Conservation (phyloP, 2,888 invertebrate species). For the Pteria penguin region DNA sequence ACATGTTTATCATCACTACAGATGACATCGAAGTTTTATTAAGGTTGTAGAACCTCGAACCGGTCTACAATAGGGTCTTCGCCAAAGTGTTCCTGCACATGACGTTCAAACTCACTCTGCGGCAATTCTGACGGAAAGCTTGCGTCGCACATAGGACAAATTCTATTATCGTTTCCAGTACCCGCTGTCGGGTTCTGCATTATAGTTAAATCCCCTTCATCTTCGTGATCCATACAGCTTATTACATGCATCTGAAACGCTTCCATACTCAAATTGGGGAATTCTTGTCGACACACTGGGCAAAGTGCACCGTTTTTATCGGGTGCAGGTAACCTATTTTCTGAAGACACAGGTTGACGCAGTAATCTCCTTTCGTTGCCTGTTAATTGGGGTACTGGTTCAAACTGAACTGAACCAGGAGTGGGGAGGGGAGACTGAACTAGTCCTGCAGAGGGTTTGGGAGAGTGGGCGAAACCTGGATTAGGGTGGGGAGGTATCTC, state of each 20-base stretch:
- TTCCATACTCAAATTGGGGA: constrained; percentile 63
- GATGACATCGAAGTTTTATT: too few relatives aligned
- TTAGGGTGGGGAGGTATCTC: neutral
- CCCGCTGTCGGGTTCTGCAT: constrained; percentile 34
- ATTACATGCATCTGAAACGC: constrained; percentile 73
- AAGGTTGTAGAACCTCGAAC: constrained; percentile 58
- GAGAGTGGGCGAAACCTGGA: neutral
- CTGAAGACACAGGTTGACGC: neutral
- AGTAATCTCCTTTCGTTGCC: too few relatives aligned
- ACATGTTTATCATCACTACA: too few relatives aligned
- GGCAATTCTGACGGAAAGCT: constrained; percentile 56
- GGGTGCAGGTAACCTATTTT: neutral
- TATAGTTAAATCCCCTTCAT: constrained; percentile 48
- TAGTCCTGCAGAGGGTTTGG: too few relatives aligned
- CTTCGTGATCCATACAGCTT: constrained; percentile 68
- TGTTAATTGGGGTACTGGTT: too few relatives aligned
- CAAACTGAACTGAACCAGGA: too few relatives aligned
- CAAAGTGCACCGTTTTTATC: constrained; percentile 54
- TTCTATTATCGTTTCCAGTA: constrained; percentile 42
- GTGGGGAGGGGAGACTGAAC: too few relatives aligned
- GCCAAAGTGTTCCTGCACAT: constrained; percentile 72
- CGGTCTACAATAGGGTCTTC: constrained; percentile 59
- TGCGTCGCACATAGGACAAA: constrained; percentile 71
- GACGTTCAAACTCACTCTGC: constrained; percentile 68
- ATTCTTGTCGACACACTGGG: constrained; percentile 68